Conservation (phyloP, 2,888 invertebrate species). For the Lochmaea capreae region DNA sequence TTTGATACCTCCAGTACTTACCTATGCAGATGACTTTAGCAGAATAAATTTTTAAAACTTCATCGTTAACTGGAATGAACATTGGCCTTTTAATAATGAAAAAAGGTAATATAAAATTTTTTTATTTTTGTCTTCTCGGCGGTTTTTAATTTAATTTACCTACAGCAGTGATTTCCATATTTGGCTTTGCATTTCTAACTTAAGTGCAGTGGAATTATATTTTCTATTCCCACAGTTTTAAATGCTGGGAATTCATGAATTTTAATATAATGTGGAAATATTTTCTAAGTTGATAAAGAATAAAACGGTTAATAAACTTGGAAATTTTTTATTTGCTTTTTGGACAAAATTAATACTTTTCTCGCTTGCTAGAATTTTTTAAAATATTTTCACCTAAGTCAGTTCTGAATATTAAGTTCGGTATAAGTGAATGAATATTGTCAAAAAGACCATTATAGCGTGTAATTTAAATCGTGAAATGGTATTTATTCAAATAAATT, state of each 20-base stretch:
- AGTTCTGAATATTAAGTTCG: no score
- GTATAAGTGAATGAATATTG: no score
- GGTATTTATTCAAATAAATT: no score
- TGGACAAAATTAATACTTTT: no score
- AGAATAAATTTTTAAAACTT: no score
- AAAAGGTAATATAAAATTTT: neutral
- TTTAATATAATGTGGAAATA: neutral
- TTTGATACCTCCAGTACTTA: no score
- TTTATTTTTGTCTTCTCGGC: neutral
- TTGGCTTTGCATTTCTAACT: constrained; percentile 1
- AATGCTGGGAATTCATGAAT: neutral
- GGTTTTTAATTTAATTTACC: constrained; percentile 15
- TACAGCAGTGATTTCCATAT: constrained; percentile 8
- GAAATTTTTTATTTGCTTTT: neutral
- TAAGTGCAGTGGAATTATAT: constrained; percentile 5
- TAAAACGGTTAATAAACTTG: neutral
- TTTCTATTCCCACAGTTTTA: neutral
- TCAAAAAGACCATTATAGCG: no score
- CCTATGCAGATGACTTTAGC: no score
- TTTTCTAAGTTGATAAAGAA: neutral
- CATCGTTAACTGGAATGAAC: neutral
- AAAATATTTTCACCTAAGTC: no score
- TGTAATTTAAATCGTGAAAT: no score
- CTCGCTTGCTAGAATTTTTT: no score
- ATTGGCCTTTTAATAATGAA: constrained; percentile 2